Conservation (phyloP, 2,797 vertebrate genomes). For the Florisuga fusca region DNA sequence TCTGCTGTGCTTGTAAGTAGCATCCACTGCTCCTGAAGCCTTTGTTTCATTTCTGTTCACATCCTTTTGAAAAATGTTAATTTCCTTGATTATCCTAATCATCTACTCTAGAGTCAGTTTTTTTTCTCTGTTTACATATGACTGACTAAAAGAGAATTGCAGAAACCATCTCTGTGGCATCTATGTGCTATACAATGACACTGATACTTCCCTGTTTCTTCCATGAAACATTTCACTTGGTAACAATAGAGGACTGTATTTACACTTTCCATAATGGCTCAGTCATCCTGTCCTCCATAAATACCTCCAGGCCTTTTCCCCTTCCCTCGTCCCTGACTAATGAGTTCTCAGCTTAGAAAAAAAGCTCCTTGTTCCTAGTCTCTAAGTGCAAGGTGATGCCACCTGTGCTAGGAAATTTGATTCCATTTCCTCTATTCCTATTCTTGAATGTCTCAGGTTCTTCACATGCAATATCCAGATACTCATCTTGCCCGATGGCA, state of each 20-base stretch:
- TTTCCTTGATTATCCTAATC: background rate
- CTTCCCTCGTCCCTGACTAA: constrained; percentile 32
- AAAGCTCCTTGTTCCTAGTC: background rate
- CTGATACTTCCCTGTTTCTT: background rate
- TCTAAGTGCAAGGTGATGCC: background rate
- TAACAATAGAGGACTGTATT: background rate
- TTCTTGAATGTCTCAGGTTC: background rate
- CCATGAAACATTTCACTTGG: background rate
- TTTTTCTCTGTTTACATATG: background rate
- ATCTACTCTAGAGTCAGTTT: background rate
- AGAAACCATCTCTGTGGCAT: background rate
- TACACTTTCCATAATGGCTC: background rate
- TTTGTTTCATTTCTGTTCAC: background rate
- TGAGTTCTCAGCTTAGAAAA: constrained; percentile 1
- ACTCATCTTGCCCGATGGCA: background rate
- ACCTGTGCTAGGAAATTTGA: background rate
- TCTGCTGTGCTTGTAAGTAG: background rate
- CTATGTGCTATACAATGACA: background rate
- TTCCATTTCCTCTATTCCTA: background rate
- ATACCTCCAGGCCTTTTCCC: background rate
- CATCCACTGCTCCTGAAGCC: background rate
- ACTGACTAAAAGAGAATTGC: background rate
- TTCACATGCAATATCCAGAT: constrained; percentile 9
- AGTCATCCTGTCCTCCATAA: background rate
- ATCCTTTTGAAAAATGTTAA: background rate